Conservation (phyloP, 2,797 vertebrate species). For the Sebastes steindachneri region DNA sequence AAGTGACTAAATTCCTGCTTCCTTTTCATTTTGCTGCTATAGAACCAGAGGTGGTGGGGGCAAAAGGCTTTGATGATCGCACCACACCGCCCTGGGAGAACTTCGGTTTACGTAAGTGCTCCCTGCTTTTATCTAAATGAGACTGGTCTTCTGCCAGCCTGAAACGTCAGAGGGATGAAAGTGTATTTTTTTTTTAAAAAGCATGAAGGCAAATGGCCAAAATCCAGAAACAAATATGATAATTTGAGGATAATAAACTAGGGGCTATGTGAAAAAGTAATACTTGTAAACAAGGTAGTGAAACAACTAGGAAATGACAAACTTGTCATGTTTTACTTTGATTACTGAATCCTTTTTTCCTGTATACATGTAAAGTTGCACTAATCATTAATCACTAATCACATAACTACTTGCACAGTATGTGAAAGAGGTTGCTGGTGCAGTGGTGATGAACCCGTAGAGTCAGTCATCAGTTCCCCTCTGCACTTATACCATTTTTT, state of each 20-base stretch:
- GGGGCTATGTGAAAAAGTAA: not conserved
- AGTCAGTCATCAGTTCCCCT: not conserved
- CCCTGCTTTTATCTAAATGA: slow-evolving; percentile 36
- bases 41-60: slow-evolving; percentile 57
- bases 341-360: not conserved
- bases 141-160: slow-evolving; percentile 10
- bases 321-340: not conserved
- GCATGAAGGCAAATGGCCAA: not conserved
- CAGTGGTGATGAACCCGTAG: not conserved
- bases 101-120: slow-evolving; percentile 73
- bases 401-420: not conserved
- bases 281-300: not conserved
- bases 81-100: slow-evolving; percentile 56
- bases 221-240: not conserved
- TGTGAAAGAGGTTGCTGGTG: not conserved
- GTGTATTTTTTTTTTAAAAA: not conserved
- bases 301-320: not conserved
- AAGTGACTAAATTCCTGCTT: slow-evolving; percentile 6
- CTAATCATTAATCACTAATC: not conserved
- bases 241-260: not conserved
- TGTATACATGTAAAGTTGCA: not conserved
- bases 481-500: not conserved
- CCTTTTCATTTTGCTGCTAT: not conserved
- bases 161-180: not conserved
- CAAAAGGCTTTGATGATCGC: slow-evolving; percentile 29